Conservation (phyloP, 2,888 invertebrate species). For the Xestia xanthographa region DNA sequence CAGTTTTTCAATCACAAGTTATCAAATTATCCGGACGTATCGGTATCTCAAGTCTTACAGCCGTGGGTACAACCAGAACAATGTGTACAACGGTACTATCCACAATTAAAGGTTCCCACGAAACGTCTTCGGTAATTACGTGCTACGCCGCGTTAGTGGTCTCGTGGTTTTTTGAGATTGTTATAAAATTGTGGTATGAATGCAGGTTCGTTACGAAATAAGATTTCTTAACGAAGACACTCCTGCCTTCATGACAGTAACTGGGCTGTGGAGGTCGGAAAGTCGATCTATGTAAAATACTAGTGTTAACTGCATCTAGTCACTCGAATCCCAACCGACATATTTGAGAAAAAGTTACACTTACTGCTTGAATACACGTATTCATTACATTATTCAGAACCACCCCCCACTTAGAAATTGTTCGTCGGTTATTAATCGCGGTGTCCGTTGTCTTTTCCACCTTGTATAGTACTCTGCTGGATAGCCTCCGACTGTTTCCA, state of each 20-base stretch:
- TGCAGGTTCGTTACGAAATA: constrained; percentile 5
- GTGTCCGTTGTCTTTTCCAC: not conserved
- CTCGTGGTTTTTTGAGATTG: constrained; percentile 42
- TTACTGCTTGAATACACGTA: too few species aligned
- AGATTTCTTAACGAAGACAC: not conserved
- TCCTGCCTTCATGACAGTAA: not conserved
- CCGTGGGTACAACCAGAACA: constrained; percentile 61
- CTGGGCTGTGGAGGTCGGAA: not conserved
- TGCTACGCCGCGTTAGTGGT: constrained; percentile 51
- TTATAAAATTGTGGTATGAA: constrained; percentile 29
- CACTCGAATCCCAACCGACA: not conserved
- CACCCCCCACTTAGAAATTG: too few species aligned
- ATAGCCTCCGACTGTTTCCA: not conserved
- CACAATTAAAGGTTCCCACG: constrained; percentile 65
- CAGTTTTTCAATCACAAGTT: constrained; percentile 50
- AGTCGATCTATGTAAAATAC: not conserved
- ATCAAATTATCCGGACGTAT: constrained; percentile 53
- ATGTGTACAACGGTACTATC: constrained; percentile 57
- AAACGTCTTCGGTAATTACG: constrained; percentile 56
- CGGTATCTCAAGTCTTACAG: constrained; percentile 48
- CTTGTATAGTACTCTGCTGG: not conserved
- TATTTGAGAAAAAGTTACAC: not conserved
- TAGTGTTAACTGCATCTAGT: not conserved
- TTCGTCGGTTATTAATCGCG: too few species aligned
- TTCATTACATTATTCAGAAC: too few species aligned